A percentile compares a stretch with the other conserved stretches of the same genome.
These are phyloP conservation scores for Phyllotreta striolata DNA, from an alignment of 2,888 invertebrate species.

Conservation along the genomic window DNA sequence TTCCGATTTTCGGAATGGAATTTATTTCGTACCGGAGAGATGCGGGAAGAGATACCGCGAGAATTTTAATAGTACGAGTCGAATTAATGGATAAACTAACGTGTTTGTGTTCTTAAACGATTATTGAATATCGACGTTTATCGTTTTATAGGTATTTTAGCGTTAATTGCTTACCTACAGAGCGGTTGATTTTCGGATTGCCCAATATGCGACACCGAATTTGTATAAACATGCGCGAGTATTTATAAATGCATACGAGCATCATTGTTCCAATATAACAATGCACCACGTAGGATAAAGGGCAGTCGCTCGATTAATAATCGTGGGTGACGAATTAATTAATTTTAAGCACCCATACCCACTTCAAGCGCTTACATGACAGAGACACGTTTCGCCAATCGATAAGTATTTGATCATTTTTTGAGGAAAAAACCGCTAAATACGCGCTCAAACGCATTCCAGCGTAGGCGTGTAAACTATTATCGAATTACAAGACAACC, in stretches of 20 bases:
- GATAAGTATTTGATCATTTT: slow-evolving; percentile 4
- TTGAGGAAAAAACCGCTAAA: background rate
- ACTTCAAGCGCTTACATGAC: background rate
- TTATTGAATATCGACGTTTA: no score
- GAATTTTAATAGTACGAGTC: slow-evolving; percentile 41
- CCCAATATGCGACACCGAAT: background rate
- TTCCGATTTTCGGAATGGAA: no score
- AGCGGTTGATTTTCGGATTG: slow-evolving; percentile 29
- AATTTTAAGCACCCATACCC: background rate
- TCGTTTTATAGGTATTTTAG: no score
- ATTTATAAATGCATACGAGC: slow-evolving; percentile 49
- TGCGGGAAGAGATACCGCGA: no score
- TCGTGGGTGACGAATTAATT: slow-evolving; percentile 30
- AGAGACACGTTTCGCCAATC: background rate
- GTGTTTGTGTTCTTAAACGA: no score
- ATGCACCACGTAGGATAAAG: slow-evolving; percentile 46
- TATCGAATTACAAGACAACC: slow-evolving; percentile 17
- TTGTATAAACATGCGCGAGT: no score
- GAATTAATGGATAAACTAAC: slow-evolving; percentile 1
- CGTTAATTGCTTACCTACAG: no score
- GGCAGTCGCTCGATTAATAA: slow-evolving; percentile 37
- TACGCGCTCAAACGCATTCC: background rate
- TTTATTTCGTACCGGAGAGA: background rate
- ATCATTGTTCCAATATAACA: slow-evolving; percentile 51
- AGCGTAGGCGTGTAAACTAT: slow-evolving; percentile 12